Evolutionary conservation across 2,888 invertebrate species (phyloP).

Genomic region (Automeris io): DNA sequence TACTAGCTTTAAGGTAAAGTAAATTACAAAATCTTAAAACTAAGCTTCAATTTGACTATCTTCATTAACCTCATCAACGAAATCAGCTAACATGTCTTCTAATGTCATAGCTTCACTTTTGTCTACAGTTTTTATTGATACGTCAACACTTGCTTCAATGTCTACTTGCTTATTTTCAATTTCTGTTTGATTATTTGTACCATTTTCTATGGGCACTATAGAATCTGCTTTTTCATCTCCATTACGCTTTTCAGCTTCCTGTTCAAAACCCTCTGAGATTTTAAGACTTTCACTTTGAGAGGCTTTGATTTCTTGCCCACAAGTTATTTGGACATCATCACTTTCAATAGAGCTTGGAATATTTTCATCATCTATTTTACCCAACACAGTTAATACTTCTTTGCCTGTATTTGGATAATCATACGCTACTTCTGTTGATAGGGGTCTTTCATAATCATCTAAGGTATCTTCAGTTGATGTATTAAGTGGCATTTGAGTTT

Average conservation of each 20-base stretch:
- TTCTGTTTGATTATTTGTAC: conserved; percentile 22
- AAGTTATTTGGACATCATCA: conserved; percentile 62
- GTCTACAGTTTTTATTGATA: conserved; percentile 17
- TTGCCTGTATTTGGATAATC: conserved; percentile 37
- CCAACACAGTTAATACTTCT: conserved; percentile 37
- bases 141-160: conserved; percentile 19
- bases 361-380: conserved; percentile 52
- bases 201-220: conserved; percentile 36
- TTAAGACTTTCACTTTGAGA: conserved; percentile 38
- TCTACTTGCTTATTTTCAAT: conserved; percentile 20
- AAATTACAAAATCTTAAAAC: neutral
- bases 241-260: conserved; percentile 18
- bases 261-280: conserved; percentile 11
- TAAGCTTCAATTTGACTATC: conserved; percentile 26
- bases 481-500: conserved; percentile 42
- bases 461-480: conserved; percentile 31
- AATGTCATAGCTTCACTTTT: conserved; percentile 30
- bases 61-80: conserved; percentile 64
- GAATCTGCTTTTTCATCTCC: conserved; percentile 14
- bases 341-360: conserved; percentile 58
- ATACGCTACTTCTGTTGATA: conserved; percentile 50
- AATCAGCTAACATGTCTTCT: conserved; percentile 68
- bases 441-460: conserved; percentile 35
- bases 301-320: conserved; percentile 44
- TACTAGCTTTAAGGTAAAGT: too few species aligned